Base-by-base conservation (phyloP, 2,888 invertebrate species). In the Philereme transversata region DNA sequence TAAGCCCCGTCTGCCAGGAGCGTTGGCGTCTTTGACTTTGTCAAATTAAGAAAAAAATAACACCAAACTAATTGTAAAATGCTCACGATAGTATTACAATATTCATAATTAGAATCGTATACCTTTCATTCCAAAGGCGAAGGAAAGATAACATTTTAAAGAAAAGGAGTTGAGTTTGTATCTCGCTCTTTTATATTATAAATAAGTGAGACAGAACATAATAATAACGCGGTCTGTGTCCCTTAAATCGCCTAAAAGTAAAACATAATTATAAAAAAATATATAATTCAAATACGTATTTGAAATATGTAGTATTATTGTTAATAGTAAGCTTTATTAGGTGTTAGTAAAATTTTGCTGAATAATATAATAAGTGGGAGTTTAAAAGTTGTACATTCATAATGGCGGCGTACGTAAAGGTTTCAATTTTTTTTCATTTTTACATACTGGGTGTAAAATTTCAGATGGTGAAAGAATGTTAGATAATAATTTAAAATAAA, bases 51-150 rank as follows among this genome's bases (percentile, higher is more conserved):
- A 47, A 11, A n/a, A 47, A 36, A 5, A 40, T 40, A 61, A 61
- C 66, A 68, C 70, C 72, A 75, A 73, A 72, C 10, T 40, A 50
- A 33, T 35, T 43, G 5, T 61, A 61, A 74, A 74, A 74, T 76
- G 77, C 78, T 78, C 78, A 78, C 71, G 61, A 55, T 75, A 76
- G 68, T 65, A 51, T 63, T 73, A 72, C 63, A 60, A 57, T 57
- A 44, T 10, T 36, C 6, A 11, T 46, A 41, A 5, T 58, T 51
- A 40, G 5, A 43, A 43, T n/a, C 10, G n/a, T n/a, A n/a, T n/a
- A n/a, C n/a, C n/a, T 38, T 38, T 38, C 6, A 38, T 8, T 38
- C 38, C 1, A 22, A 22, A 22, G 1, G 22, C 3, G 22, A 22
- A 22, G 1, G 3, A 22, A 22, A 22, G 22, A 22, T 22, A 22